Evolutionary conservation across 2,888 invertebrate species (phyloP), one percentile per base, ranked within the genome.

Genomic region (Stenurella melanura): DNA sequence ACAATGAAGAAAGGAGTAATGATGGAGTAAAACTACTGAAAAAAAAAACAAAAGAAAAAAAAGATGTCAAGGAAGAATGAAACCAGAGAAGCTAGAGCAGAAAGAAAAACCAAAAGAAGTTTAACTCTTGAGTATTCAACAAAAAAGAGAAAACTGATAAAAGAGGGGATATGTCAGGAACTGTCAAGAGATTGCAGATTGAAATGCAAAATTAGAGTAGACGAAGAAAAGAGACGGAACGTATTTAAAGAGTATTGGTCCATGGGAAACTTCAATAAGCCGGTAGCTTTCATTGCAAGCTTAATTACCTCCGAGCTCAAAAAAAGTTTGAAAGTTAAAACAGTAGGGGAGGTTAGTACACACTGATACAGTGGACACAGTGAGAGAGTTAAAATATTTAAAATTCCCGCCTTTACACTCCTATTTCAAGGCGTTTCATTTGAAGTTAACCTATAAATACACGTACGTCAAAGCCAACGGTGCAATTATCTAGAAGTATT

Each of bases 181-280:
- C 26, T 61, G 0, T 11, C 21, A 26, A 26, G 15, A 26, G 26
- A 26, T 15, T 26, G 61, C n/a, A 21, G 61, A 15, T 15, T 18
- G 11, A 17, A 38, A 17, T 42, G 64, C 10, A 38, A n/a, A 18
- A 18, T 15, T 12, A 64, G 38, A 15, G 11, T 61, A 26, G 30
- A 61, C 34, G 30, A 61, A 1, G 61, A n/a, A 61, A 30, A 21
- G 61, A 19, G 61, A 15, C 26, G 34, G 26, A n/a, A 34, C 11
- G 0, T 61, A 30, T 61, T 34, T 61, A 3, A 26, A 7, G 61
- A 61, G 10, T 30, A 26, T 61, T 61, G 61, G 61, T 26, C 61
- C 0, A 61, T 64, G n/a, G 64, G 42, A 17, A 64, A 34, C 18
- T 64, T 42, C 42, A 38, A 64, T 18, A 38, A 64, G 34, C n/a